These are phyloP conservation scores for Macrostomum lignano DNA, from an alignment of 1,140 invertebrate genomes.

Conservation along the genomic window DNA sequence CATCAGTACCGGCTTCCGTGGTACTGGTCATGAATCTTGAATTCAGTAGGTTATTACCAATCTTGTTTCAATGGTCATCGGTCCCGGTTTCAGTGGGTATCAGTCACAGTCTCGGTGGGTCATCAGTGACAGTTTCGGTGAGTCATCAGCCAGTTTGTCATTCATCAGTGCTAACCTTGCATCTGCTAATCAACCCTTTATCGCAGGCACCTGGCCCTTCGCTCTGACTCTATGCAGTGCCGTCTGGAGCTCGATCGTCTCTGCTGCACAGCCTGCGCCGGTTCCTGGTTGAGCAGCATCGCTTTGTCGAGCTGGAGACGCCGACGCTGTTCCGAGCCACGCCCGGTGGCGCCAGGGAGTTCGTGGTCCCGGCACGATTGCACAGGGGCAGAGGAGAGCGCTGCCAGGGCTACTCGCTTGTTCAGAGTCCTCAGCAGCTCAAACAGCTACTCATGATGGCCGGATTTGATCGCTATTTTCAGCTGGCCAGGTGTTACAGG, in stretches of 20 bases:
- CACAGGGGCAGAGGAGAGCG: too few species aligned
- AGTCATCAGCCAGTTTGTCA: too few species aligned
- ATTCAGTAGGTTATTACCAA: too few species aligned
- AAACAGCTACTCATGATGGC: conserved; percentile 94
- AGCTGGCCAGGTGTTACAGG: conserved; percentile 81
- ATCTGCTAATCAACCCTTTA: too few species aligned
- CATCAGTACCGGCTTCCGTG: too few species aligned
- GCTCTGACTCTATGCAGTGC: conserved; percentile 48
- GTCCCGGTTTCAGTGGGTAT: too few species aligned
- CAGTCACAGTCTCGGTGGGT: too few species aligned
- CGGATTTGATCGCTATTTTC: conserved; percentile 51
- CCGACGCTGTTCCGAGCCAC: conserved; percentile 65
- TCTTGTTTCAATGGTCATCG: too few species aligned
- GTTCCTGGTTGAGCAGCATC: conserved; percentile 43
- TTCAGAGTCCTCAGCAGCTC: conserved; percentile 76
- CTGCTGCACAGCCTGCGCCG: conserved; percentile 48
- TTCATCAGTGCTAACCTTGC: too few species aligned
- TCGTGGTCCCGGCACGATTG: conserved; percentile 62
- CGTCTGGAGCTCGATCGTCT: conserved; percentile 50
- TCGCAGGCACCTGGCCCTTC: conserved; percentile 49
- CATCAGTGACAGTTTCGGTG: too few species aligned
- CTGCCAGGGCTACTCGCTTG: conserved; percentile 57
- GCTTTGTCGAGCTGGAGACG: conserved; percentile 77
- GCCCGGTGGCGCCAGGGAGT: conserved; percentile 79
- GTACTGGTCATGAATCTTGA: too few species aligned